These are phyloP conservation scores for Mus spicilegus DNA, from an alignment of 2,113 vertebrate genomes.

Conservation along the genomic window DNA sequence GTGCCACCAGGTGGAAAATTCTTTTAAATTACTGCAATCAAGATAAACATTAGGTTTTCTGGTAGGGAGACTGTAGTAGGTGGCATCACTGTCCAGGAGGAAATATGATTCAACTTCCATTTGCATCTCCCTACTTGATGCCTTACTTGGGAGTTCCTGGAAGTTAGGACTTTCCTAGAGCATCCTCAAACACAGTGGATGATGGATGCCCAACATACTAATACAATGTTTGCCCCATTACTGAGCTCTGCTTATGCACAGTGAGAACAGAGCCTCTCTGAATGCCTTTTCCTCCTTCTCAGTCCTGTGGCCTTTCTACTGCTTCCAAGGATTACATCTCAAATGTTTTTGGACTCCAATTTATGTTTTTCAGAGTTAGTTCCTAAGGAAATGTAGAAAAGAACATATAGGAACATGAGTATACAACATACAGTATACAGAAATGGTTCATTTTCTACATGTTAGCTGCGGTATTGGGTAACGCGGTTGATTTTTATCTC, in stretches of 20 bases:
- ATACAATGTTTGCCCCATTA: neutral
- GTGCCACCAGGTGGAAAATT: neutral
- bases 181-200: neutral
- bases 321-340: neutral
- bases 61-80: neutral
- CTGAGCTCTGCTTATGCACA: neutral
- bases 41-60: neutral
- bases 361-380: neutral
- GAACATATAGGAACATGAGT: neutral
- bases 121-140: neutral
- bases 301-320: neutral
- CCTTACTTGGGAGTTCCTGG: neutral
- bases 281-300: neutral
- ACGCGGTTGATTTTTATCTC: slow-evolving; percentile 14
- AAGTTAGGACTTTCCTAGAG: neutral
- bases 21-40: neutral
- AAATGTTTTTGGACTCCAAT: neutral
- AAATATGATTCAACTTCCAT: neutral
- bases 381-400: neutral
- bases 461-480: neutral
- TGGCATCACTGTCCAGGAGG: neutral
- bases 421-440: neutral
- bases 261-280: neutral
- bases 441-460: neutral
- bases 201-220: no score